Evolutionary conservation across 2,888 invertebrate genomes (phyloP).

Genomic region (Tineola bisselliella): DNA sequence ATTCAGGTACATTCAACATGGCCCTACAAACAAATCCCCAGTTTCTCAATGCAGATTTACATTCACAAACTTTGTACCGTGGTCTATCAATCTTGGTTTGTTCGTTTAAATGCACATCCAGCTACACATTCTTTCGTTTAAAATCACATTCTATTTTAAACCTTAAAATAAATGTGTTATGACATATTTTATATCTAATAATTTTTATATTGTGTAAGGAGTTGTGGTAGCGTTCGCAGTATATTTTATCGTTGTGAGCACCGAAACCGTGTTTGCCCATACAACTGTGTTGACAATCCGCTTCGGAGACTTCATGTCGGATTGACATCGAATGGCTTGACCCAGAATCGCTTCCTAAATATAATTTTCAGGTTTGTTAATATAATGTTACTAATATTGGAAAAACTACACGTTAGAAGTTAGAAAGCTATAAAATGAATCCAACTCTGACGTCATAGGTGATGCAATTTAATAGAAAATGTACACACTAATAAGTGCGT

Average conservation of each 20-base stretch:
- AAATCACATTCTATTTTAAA: neutral
- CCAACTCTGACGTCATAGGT: too few relatives aligned
- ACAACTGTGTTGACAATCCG: slow-evolving; percentile 10
- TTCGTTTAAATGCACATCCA: neutral
- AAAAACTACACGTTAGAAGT: too few relatives aligned
- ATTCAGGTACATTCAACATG: neutral
- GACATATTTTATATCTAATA: neutral
- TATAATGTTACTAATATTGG: neutral
- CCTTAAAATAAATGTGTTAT: neutral
- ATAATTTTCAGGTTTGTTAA: neutral
- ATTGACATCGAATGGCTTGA: neutral
- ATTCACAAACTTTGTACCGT: slow-evolving; percentile 9
- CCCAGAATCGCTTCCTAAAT: slow-evolving; percentile 10
- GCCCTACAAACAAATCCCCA: neutral
- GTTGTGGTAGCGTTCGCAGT: neutral
- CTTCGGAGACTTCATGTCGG: slow-evolving; percentile 4
- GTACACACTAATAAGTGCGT: too few relatives aligned
- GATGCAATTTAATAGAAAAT: too few relatives aligned
- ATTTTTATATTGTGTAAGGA: neutral
- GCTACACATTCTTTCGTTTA: neutral
- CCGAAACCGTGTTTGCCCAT: slow-evolving; percentile 2
- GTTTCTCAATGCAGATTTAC: slow-evolving; percentile 8
- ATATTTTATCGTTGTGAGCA: neutral
- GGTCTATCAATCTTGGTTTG: slow-evolving; percentile 7
- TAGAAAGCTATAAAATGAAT: too few relatives aligned